Percentiles rank a stretch among this genome's conserved stretches.
Conservation (phyloP, 2,113 vertebrate genomes). For the Crotalus horridus region DNA sequence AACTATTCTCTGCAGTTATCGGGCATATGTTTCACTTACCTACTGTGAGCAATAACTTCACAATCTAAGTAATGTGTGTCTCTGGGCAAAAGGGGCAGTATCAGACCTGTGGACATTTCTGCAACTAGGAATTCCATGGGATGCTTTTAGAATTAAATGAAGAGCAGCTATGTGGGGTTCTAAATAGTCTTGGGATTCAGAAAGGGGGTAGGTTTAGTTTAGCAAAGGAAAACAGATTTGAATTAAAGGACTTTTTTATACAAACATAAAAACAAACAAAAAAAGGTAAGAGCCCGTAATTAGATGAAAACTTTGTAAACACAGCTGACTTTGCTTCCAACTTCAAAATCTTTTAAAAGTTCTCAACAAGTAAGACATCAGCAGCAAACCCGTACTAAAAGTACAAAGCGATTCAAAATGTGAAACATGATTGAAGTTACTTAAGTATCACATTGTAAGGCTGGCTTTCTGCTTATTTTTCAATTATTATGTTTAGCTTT, state of each 20-base stretch:
- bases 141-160: not conserved
- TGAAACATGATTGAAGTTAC: not conserved
- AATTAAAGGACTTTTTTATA: not conserved
- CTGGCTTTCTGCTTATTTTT: not conserved
- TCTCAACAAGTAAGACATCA: not conserved
- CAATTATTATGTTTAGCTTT: not conserved
- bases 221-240: not conserved
- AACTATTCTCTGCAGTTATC: not conserved
- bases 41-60: not conserved
- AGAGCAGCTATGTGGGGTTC: not conserved
- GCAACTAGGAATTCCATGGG: not conserved
- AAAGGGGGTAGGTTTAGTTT: not conserved
- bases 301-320: not conserved
- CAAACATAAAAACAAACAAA: not conserved
- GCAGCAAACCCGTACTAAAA: not conserved
- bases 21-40: not conserved
- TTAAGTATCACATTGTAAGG: not conserved
- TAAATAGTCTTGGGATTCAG: not conserved
- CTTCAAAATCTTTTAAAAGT: not conserved
- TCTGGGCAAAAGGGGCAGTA: not conserved
- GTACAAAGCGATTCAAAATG: not conserved
- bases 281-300: not conserved
- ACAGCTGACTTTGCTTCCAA: not conserved
- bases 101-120: not conserved
- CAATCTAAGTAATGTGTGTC: not conserved